Evolutionary conservation across 2,888 invertebrate genomes (phyloP), one percentile per base, ranked within the genome.

Genomic region (Caenorhabditis zanzibari): DNA sequence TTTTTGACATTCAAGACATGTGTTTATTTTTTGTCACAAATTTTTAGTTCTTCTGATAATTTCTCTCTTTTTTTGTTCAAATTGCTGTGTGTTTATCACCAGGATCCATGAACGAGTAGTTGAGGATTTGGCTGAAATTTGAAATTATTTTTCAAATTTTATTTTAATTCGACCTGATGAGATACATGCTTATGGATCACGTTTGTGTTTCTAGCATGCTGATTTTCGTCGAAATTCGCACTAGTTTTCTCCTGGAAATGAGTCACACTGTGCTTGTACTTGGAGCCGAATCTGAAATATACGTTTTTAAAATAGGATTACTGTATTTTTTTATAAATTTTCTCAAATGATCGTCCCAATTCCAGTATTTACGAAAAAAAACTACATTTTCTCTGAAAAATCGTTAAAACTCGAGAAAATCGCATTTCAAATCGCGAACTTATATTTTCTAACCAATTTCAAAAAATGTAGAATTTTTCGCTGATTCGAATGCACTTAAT

Each of bases 101-200:
- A 47, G 0, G 54, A 26, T 24, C 44, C 58, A 32, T 66, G 66
- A n/a, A 66, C 10, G 16, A 66, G 28, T 32, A 59, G 38, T 58
- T 76, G 76, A 19, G 79, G 72, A 47, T 72, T 72, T 22, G 71
- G 44, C 79, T 79, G 52, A 49, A 63, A 71, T 38, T 19, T 28
- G 10, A 38, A 6, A 38, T 0, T 26, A 28, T 64, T 28, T 32
- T n/a, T 1, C 16, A 14, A 4, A 44, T 6, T 7, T 16, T 28
- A 14, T 1, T 6, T 47, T 47, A n/a, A 19, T 54, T 14, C 9
- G 52, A 69, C 54, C 56, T 69, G 75, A 35, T 24, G 73, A 12
- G 63, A 63, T 5, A 44, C 64, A 52, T 56, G 41, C 19, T 63
- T 28, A 2, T 16, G 19, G 24, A 66, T 58, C 1, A 47, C 22